Conservation (phyloP, 1,140 invertebrate genomes). For the Planococcus citri region DNA sequence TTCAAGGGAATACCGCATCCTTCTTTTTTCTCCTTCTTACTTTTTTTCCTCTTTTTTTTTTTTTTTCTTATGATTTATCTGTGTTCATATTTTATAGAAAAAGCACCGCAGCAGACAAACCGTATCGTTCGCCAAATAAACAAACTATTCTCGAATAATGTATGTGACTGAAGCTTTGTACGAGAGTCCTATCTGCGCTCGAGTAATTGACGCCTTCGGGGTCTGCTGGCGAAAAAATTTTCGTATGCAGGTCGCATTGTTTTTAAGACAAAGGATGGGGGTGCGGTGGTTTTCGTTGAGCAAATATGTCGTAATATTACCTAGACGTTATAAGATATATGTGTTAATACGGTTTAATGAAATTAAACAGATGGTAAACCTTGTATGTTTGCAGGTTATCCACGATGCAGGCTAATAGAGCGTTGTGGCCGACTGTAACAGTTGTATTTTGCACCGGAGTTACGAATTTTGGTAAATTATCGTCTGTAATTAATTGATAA, state of each 20-base stretch:
- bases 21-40: background rate
- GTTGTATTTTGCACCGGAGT: constrained; percentile 8
- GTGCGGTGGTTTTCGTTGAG: background rate
- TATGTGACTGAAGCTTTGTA: background rate
- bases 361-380: background rate
- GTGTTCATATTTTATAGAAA: constrained; percentile 13
- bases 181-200: background rate
- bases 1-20: constrained; percentile 11
- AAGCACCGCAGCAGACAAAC: constrained; percentile 5
- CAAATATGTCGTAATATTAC: background rate
- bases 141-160: background rate
- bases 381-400: constrained; percentile 11
- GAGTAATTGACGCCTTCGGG: background rate
- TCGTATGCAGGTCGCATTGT: background rate
- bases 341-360: background rate
- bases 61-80: constrained; percentile 2
- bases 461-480: constrained; percentile 5
- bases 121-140: background rate
- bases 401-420: background rate
- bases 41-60: too few relatives aligned
- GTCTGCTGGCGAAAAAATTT: background rate
- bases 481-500: background rate
- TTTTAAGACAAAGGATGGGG: too few relatives aligned
- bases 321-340: background rate
- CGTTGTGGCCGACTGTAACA: constrained; percentile 5